Conservation (phyloP, 2,113 vertebrate genomes). For the Elephas maximus region DNA sequence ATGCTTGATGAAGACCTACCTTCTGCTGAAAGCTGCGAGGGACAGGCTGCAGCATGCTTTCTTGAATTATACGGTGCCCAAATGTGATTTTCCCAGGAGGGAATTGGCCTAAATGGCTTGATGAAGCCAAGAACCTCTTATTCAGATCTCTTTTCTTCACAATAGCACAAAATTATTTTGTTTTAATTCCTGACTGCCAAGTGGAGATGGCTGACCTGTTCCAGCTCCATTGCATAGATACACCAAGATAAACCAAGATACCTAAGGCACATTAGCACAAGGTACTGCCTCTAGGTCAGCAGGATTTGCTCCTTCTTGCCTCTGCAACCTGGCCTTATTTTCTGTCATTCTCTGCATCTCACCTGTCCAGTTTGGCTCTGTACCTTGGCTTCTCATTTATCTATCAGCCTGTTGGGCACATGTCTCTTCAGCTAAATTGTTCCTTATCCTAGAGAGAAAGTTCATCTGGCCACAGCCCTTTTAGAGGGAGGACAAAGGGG, state of each 20-base stretch:
- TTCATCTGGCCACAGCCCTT: not conserved
- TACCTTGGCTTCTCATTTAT: not conserved
- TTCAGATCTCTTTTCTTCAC: not conserved
- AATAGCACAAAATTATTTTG: not conserved
- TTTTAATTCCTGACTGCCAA: not conserved
- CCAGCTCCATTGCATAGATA: not conserved
- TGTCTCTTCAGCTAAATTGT: not conserved
- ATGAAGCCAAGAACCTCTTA: not conserved
- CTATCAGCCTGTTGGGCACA: not conserved
- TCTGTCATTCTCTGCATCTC: not conserved
- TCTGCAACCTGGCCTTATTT: not conserved
- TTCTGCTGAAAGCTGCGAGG: not conserved
- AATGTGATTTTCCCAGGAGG: not conserved
- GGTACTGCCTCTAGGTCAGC: too few relatives aligned
- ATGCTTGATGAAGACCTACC: not conserved
- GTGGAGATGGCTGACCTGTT: not conserved
- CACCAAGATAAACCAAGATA: not conserved
- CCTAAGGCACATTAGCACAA: accelerated
- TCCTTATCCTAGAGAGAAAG: not conserved
- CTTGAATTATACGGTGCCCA: not conserved
- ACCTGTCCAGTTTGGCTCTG: not conserved
- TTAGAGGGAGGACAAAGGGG: not conserved
- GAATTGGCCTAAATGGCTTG: not conserved
- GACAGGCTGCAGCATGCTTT: not conserved
- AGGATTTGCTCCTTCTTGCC: not conserved